Evolutionary conservation across 1,140 invertebrate species (phyloP), one percentile per base, ranked within the genome.

Genomic region (Bradynema listronoti): DNA sequence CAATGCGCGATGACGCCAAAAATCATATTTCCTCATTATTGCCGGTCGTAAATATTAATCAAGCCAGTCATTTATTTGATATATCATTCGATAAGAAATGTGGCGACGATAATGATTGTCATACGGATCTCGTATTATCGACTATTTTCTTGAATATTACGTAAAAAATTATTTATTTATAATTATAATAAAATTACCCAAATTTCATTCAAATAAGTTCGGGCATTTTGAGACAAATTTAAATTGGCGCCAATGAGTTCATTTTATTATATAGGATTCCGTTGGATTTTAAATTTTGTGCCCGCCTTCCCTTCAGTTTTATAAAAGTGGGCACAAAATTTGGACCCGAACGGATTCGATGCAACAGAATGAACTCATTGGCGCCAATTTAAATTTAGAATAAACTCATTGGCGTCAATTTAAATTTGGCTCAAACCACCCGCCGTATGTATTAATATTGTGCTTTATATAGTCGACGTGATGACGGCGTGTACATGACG

Each of bases 31-130:
- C 25, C 16, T 30, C 27, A 5, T 16, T 58, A 32, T 22, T 49
- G 24, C 61, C 61, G 4, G 30, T 62, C 14, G 34, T 63, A 41
- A 62, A 36, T 39, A 34, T 25, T 47, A 5, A 36, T 1, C 58
- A 52, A 14, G 36, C 29, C 11, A 42, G 50, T n/a, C 58, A 75
- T 42, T 33, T 51, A 22, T 72, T 70, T 36, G 47, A 49, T 9
- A 49, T 67, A 25, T 25, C 67, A 19, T 70, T 70, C 30, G 66
- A 72, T 47, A 72, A 69, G 50, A 52, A 70, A 36, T 70, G 68
- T 53, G 68, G 68, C n/a, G 60, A 65, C 19, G 68, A 70, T 43
- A 72, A 70, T 54, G 61, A 72, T n/a, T 70, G 68, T 16, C 51
- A 73, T 34, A 59, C 69, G 19, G 71, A 70, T 43, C 47, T 70